phyloP scores from a whole-genome alignment of 2,113 vertebrate species.

The Rattus norvegicus region GRCr8 NC_086026.1:109295001-109295500 shows the following conservation, averaged over 20 bases:
- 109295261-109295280: slow-evolving; percentile 65
- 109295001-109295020: slow-evolving; percentile 95
- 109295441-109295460: slow-evolving; percentile 26
- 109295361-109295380: not conserved
- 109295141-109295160: slow-evolving; percentile 49
- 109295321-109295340: slow-evolving; percentile 8
- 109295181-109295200: slow-evolving; percentile 63
- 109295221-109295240: slow-evolving; percentile 43
- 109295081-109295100: slow-evolving; percentile 80
- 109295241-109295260: not conserved
- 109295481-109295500: slow-evolving; percentile 65
- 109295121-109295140: slow-evolving; percentile 64
- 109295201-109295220: slow-evolving; percentile 50
- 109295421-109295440: not conserved
- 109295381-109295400: not conserved
- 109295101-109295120: slow-evolving; percentile 80
- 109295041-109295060: slow-evolving; percentile 91
- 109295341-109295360: slow-evolving; percentile 32
- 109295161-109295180: slow-evolving; percentile 33
- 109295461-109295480: not conserved
- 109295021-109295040: slow-evolving; percentile 99
- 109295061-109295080: slow-evolving; percentile 89
- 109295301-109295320: not conserved
- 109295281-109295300: slow-evolving; percentile 49
- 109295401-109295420: slow-evolving; percentile 58